These are phyloP conservation scores for Ia io DNA, from an alignment of 2,113 vertebrate species.

Conservation along the genomic window DNA sequence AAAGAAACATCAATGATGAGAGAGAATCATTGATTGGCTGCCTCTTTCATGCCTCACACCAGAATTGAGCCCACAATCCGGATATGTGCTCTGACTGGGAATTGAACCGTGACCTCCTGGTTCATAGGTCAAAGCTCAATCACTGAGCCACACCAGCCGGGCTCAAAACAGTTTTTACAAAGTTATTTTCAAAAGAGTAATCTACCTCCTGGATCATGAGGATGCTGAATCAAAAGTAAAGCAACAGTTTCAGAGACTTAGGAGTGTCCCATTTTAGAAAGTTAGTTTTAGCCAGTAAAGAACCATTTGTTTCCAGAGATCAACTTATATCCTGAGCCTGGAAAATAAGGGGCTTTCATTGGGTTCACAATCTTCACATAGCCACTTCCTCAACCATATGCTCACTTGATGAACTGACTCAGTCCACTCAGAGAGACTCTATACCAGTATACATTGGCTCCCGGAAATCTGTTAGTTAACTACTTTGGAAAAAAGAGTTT, in stretches of 20 bases:
- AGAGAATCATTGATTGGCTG: no score
- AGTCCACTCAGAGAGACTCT: not conserved
- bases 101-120: no score
- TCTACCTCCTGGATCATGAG: not conserved
- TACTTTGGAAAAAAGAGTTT: not conserved
- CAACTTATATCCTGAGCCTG: not conserved
- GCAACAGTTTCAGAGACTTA: not conserved
- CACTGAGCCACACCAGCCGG: no score
- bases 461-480: not conserved
- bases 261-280: not conserved
- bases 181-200: constrained; percentile 6
- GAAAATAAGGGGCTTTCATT: not conserved
- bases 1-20: no score
- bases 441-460: not conserved
- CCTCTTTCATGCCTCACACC: no score
- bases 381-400: not conserved
- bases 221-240: not conserved
- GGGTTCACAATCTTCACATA: not conserved
- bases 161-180: constrained; percentile 3
- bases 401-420: not conserved
- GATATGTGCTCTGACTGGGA: no score
- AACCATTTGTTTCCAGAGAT: not conserved
- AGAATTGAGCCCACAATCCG: no score
- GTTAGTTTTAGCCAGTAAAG: not conserved
- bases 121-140: no score